phyloP scores from a whole-genome alignment of 1,140 invertebrate species.

The Grapholita molesta region DNA sequence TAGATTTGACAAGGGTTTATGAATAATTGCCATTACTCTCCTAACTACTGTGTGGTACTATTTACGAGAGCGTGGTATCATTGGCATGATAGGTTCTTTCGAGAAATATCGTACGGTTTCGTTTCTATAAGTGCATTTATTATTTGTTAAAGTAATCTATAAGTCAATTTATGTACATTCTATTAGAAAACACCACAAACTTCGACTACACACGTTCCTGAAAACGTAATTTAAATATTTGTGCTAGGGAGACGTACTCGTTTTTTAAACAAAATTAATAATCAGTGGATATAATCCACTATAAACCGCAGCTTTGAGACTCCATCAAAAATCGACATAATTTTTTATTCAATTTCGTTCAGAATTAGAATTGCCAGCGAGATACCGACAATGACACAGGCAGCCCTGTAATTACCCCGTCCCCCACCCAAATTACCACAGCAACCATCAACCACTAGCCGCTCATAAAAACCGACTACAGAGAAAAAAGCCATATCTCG shows the following conservation, averaged over 20 bases:
- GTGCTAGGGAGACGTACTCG: background rate
- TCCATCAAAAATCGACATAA: slow-evolving; percentile 18
- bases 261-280: background rate
- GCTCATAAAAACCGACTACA: slow-evolving; percentile 49
- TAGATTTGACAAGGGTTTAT: too few relatives aligned
- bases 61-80: too few relatives aligned
- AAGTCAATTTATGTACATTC: too few relatives aligned
- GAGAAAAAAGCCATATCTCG: slow-evolving; percentile 40
- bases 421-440: slow-evolving; percentile 51
- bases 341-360: slow-evolving; percentile 53
- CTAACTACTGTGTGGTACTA: too few relatives aligned
- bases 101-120: too few relatives aligned
- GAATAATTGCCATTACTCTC: too few relatives aligned
- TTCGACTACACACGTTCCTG: too few relatives aligned
- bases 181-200: too few relatives aligned
- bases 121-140: too few relatives aligned
- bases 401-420: slow-evolving; percentile 61
- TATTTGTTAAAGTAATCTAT: too few relatives aligned
- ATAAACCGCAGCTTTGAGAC: background rate
- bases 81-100: too few relatives aligned
- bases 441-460: slow-evolving; percentile 57
- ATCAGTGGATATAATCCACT: background rate
- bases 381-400: slow-evolving; percentile 61
- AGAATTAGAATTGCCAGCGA: slow-evolving; percentile 48
- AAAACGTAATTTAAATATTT: background rate